These are phyloP conservation scores for Physella acuta DNA, from an alignment of 1,140 invertebrate species.

Conservation along the genomic window DNA sequence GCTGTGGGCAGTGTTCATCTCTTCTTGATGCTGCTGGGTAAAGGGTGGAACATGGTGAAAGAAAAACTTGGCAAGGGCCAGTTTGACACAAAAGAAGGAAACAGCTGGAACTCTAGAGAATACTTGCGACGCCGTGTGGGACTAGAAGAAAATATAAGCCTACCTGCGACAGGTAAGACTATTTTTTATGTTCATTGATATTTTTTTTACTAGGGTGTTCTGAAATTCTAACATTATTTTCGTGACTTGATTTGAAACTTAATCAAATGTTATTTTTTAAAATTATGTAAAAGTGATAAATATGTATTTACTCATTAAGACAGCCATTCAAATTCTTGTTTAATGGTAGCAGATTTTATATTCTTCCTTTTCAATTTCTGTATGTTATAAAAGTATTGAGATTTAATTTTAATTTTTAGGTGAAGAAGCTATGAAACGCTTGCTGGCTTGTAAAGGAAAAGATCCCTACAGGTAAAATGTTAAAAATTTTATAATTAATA, in stretches of 20 bases:
- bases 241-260: too few species aligned
- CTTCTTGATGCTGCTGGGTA: conserved; percentile 33
- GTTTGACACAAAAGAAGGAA: conserved; percentile 3
- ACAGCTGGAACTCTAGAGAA: conserved; percentile 10
- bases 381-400: not conserved
- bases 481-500: too few species aligned
- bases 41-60: conserved; percentile 37
- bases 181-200: not conserved
- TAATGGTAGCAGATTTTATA: too few species aligned
- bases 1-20: conserved; percentile 41
- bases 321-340: too few species aligned
- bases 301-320: too few species aligned
- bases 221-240: too few species aligned
- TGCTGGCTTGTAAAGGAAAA: conserved; percentile 89
- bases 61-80: conserved; percentile 37
- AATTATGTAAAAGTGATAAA: too few species aligned
- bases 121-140: conserved; percentile 55
- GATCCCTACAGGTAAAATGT: conserved; percentile 91
- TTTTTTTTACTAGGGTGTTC: too few species aligned
- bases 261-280: too few species aligned
- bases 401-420: conserved; percentile 60
- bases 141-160: conserved; percentile 75
- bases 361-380: not conserved
- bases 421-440: conserved; percentile 89
- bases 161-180: conserved; percentile 71